Conservation (phyloP, 2,888 invertebrate genomes). For the Erebia ligea region DNA sequence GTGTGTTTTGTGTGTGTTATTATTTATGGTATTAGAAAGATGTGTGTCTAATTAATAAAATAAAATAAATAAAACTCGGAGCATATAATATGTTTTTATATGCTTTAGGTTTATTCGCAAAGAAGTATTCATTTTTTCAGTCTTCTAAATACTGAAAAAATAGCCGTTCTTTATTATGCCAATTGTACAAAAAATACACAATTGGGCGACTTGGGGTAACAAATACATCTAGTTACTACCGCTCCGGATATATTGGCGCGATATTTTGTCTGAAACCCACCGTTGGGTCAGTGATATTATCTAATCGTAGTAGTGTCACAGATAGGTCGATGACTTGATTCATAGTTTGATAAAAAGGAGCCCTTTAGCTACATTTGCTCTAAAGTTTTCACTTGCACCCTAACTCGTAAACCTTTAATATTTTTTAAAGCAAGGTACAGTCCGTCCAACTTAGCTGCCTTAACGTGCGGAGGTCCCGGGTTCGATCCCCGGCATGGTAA, state of each 20-base stretch:
- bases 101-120: too few relatives aligned
- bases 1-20: too few relatives aligned
- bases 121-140: too few relatives aligned
- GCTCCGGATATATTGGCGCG: conserved; percentile 17
- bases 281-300: background rate
- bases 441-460: too few relatives aligned
- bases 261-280: conserved; percentile 13
- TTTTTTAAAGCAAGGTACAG: too few relatives aligned
- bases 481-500: too few relatives aligned
- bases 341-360: background rate
- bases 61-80: too few relatives aligned
- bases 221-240: conserved; percentile 23
- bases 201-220: conserved; percentile 12
- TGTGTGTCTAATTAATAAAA: too few relatives aligned
- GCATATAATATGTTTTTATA: too few relatives aligned
- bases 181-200: conserved; percentile 11
- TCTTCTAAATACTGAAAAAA: background rate
- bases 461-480: too few relatives aligned
- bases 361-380: background rate
- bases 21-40: too few relatives aligned
- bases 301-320: background rate
- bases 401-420: too few relatives aligned
- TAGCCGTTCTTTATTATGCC: background rate
- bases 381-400: background rate
- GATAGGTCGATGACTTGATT: background rate